Evolutionary conservation across 1,140 invertebrate species (phyloP).

Genomic region (Venustaconcha ellipsiformis): DNA sequence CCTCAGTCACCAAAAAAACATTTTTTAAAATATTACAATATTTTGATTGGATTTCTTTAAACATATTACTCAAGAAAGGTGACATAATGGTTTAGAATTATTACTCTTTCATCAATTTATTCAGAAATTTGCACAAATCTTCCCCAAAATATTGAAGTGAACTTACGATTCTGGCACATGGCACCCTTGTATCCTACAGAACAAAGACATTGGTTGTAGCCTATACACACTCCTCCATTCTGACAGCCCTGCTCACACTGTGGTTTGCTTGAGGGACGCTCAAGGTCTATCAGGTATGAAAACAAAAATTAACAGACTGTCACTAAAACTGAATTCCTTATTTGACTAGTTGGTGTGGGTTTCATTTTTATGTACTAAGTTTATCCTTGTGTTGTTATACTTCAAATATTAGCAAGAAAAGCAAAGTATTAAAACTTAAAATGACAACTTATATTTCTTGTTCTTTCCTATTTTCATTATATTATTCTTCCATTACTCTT

Average conservation of each 20-base stretch:
- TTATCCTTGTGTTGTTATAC: not conserved
- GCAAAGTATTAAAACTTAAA: not conserved
- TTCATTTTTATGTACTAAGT: not conserved
- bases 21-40: not conserved
- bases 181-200: constrained; percentile 61
- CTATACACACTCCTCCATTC: constrained; percentile 62
- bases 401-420: not conserved
- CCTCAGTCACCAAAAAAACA: too few species aligned
- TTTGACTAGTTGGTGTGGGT: not conserved
- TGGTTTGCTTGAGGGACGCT: constrained; percentile 10
- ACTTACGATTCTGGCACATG: constrained; percentile 64
- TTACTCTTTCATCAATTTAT: not conserved
- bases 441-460: too few species aligned
- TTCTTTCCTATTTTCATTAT: too few species aligned
- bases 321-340: not conserved
- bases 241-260: constrained; percentile 54
- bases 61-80: not conserved
- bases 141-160: not conserved
- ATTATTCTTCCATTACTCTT: too few species aligned
- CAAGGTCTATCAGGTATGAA: not conserved
- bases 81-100: not conserved
- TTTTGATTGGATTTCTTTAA: constrained; percentile 1
- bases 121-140: not conserved
- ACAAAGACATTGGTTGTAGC: constrained; percentile 59
- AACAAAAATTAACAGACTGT: not conserved